phyloP scores from a whole-genome alignment of 2,113 vertebrate genomes.

The Philantomba maxwellii region DNA sequence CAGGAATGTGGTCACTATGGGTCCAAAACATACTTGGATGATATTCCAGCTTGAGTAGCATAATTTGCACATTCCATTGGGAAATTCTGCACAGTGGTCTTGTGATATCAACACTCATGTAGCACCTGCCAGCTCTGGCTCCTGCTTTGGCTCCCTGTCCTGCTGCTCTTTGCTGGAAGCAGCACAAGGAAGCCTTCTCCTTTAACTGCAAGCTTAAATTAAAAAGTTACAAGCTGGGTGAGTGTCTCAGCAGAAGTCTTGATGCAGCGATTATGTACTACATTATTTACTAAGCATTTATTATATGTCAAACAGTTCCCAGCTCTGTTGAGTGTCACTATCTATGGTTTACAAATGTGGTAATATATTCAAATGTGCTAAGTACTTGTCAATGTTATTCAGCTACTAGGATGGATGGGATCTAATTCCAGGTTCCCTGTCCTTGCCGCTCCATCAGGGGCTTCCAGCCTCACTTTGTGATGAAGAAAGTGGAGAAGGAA shows the following conservation, averaged over 20 bases:
- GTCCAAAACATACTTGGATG: constrained; percentile 57
- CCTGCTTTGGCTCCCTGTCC: constrained; percentile 39
- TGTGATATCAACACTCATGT: constrained; percentile 3
- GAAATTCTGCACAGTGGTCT: constrained; percentile 39
- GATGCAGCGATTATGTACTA: background rate
- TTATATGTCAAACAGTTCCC: background rate
- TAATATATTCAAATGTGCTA: background rate
- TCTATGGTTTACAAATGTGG: background rate
- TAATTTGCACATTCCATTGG: constrained; percentile 40
- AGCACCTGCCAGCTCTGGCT: constrained; percentile 27
- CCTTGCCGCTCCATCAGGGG: background rate
- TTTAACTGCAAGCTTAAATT: constrained; percentile 21
- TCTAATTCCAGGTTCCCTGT: background rate
- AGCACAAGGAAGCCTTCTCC: background rate
- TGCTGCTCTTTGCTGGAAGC: constrained; percentile 18
- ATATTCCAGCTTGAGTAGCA: constrained; percentile 39
- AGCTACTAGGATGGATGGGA: background rate
- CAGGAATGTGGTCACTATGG: constrained; percentile 47
- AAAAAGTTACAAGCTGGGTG: background rate
- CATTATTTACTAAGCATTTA: background rate
- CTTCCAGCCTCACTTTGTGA: background rate
- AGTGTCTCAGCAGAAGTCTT: background rate
- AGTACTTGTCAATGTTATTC: background rate
- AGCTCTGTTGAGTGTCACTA: background rate
- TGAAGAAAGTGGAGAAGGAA: background rate